phyloP scores from a whole-genome alignment of 2,888 invertebrate genomes.

The Apamea sordens region DNA sequence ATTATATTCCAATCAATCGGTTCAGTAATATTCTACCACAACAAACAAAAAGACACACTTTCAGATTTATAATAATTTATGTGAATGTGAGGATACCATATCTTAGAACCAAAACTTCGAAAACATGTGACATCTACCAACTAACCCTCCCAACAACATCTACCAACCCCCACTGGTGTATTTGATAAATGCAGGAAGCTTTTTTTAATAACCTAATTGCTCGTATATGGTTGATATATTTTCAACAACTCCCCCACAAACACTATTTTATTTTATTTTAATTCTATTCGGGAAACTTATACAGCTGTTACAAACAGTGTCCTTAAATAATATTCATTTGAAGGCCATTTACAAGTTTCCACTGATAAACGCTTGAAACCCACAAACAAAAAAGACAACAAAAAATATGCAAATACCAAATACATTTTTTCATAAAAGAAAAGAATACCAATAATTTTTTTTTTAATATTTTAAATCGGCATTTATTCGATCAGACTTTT shows the following conservation, averaged over 20 bases:
- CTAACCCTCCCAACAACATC: too few relatives aligned
- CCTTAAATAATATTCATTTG: too few relatives aligned
- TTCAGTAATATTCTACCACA: not conserved
- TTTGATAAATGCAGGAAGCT: not conserved
- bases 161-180: too few relatives aligned
- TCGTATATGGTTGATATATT: not conserved
- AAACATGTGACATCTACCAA: not conserved
- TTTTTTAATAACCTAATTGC: not conserved
- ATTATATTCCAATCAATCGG: not conserved
- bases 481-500: not conserved
- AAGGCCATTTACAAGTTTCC: too few relatives aligned
- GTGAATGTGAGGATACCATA: not conserved
- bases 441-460: not conserved
- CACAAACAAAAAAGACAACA: not conserved
- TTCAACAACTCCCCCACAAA: too few relatives aligned
- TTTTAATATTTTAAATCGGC: not conserved
- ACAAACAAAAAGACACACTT: not conserved
- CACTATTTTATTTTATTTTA: too few relatives aligned
- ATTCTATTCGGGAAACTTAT: too few relatives aligned
- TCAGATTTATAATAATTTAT: not conserved
- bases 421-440: not conserved
- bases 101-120: not conserved
- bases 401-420: too few relatives aligned
- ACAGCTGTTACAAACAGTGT: too few relatives aligned
- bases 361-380: too few relatives aligned